Evolutionary conservation across 2,888 invertebrate species (phyloP).

Genomic region (Automeris io): DNA sequence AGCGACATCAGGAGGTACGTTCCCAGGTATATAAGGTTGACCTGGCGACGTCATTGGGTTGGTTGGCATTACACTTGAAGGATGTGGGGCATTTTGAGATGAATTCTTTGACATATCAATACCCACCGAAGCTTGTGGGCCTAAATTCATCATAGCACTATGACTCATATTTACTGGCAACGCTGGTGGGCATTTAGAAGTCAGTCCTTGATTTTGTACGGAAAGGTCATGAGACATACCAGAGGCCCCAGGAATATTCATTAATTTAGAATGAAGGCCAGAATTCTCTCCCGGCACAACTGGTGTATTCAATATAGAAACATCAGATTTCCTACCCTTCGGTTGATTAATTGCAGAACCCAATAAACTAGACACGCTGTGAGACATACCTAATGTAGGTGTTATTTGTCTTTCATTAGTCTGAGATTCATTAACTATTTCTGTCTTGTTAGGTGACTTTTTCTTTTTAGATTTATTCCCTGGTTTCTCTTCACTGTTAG

Average conservation of each 20-base stretch:
- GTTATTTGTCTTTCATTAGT: conserved; percentile 25
- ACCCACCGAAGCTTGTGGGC: conserved; percentile 28
- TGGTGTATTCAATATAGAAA: conserved; percentile 21
- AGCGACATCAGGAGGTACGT: conserved; percentile 47
- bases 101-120: conserved; percentile 27
- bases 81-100: conserved; percentile 17
- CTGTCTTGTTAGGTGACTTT: conserved; percentile 53
- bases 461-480: conserved; percentile 58
- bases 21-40: conserved; percentile 37
- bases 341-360: conserved; percentile 30
- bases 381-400: conserved; percentile 45
- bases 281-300: conserved; percentile 32
- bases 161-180: conserved; percentile 37
- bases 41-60: conserved; percentile 29
- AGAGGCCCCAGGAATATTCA: conserved; percentile 17
- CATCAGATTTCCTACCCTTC: conserved; percentile 31
- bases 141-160: conserved; percentile 36
- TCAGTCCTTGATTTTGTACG: conserved; percentile 20
- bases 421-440: conserved; percentile 38
- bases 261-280: conserved; percentile 15
- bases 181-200: conserved; percentile 16
- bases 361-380: conserved; percentile 63
- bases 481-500: conserved; percentile 52
- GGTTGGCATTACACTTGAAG: conserved; percentile 25
- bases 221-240: conserved; percentile 26